Conservation (phyloP, 2,113 vertebrate species). For the Rhinogobius similis region DNA sequence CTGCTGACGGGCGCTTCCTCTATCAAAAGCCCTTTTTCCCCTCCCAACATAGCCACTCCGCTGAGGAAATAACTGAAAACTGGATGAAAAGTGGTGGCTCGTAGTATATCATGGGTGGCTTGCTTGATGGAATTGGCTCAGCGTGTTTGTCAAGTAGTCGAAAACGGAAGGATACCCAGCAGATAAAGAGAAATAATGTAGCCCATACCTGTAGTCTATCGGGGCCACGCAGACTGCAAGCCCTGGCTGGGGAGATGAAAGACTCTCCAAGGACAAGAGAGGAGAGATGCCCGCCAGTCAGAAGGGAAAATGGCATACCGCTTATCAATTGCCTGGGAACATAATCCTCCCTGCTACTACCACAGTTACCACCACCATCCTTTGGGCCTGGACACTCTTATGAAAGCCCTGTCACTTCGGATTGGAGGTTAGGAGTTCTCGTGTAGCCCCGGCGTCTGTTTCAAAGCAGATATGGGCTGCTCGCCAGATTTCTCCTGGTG, state of each 20-base stretch:
- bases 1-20: constrained; percentile 48
- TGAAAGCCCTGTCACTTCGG: constrained; percentile 66
- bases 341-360: constrained; percentile 52
- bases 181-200: constrained; percentile 74
- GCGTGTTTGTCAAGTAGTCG: constrained; percentile 62
- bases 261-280: constrained; percentile 75
- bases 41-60: constrained; percentile 24
- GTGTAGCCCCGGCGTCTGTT: constrained; percentile 44
- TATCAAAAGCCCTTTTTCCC: constrained; percentile 41
- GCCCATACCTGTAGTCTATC: constrained; percentile 76
- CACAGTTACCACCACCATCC: constrained; percentile 21
- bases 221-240: constrained; percentile 68
- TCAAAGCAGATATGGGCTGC: constrained; percentile 63
- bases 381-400: constrained; percentile 57
- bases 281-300: constrained; percentile 65
- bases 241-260: constrained; percentile 74
- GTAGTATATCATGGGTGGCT: constrained; percentile 66
- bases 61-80: constrained; percentile 55
- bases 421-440: constrained; percentile 63
- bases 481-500: constrained; percentile 58
- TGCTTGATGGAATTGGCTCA: constrained; percentile 69
- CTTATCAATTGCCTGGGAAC: constrained; percentile 72
- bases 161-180: constrained; percentile 42
- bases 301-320: constrained; percentile 68
- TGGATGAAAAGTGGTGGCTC: constrained; percentile 57